Base-by-base conservation (phyloP, 2,888 invertebrate species). In the Lochmaea crataegi region DNA sequence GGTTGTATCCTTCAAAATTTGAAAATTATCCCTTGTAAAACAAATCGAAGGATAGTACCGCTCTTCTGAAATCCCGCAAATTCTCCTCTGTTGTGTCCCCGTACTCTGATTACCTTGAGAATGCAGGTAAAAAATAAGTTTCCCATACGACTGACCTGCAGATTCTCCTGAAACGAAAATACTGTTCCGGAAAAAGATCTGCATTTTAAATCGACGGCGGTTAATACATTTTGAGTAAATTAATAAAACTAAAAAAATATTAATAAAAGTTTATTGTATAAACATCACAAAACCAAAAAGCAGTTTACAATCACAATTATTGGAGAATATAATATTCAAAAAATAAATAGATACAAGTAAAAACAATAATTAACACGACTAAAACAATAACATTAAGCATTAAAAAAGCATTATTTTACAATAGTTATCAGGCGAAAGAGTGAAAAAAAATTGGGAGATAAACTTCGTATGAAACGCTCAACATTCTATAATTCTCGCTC, bases 261-360 rank as follows among this genome's bases (percentile, higher is more conserved):
- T 70, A 73, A 67, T 70, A 67, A 53, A 75, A 74, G 71, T 79
- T 79, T 81, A 81, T 81, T 79, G 76, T 78, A 80, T 80, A 81
- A 81, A 82, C 80, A 85, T 85, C 85, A 85, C 85, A 85, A 83
- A 83, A 85, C 83, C 84, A 84, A 84, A 84, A 84, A 84, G 85
- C 84, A 83, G 79, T 83, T 82, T 81, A 83, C 80, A 82, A 85
- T 85, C 85, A 85, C 85, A 85, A 84, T 83, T 84, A 84, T 82
- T 82, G 80, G 80, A 82, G 79, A 83, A 79, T 76, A 60, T 53
- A 53, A 53, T 56, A 78, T 80, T 81, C 79, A 80, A 81, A 80
- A 80, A 82, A 80, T 79, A 80, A 83, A 82, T 83, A 45, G 45
- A 45, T 14, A 83, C 83, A 82, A 82, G 81, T 82, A 74, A 78